Evolutionary conservation across 2,113 vertebrate species (phyloP).

Genomic region (Prunella fulvescens): DNA sequence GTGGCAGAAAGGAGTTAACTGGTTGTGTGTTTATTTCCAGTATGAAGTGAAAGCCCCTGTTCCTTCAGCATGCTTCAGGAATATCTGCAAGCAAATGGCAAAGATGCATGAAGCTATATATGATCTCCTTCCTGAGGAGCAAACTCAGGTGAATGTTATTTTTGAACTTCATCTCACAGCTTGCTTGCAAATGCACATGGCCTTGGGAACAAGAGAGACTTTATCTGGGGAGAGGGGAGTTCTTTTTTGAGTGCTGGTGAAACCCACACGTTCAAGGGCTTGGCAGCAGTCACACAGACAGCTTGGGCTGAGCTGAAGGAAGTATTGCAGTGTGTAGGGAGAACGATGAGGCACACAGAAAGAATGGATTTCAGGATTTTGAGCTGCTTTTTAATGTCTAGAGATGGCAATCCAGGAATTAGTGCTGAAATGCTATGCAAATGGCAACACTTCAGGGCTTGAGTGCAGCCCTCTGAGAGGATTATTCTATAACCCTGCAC

Average conservation of each 20-base stretch:
- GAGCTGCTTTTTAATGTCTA: neutral
- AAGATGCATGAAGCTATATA: conserved; percentile 98
- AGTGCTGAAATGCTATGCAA: neutral
- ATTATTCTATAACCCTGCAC: neutral
- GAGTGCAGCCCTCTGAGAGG: neutral
- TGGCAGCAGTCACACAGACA: neutral
- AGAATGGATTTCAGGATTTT: neutral
- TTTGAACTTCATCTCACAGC: neutral
- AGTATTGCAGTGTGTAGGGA: neutral
- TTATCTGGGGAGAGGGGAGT: neutral
- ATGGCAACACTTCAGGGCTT: neutral
- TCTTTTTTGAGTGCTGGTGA: neutral
- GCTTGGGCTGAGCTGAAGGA: neutral
- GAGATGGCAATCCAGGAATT: neutral
- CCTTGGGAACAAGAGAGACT: neutral
- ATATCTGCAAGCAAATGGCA: conserved; percentile 94
- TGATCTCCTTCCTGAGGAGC: conserved; percentile 92
- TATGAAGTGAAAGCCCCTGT: conserved; percentile 98
- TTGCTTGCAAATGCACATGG: neutral
- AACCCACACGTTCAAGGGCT: neutral
- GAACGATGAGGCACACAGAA: fast-evolving
- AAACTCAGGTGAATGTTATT: conserved; percentile 84
- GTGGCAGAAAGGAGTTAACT: neutral
- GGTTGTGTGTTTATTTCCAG: conserved; percentile 67
- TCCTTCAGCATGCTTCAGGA: conserved; percentile 93